Evolutionary conservation across 2,888 invertebrate genomes (phyloP).

Genomic region (Conus canariensis): DNA sequence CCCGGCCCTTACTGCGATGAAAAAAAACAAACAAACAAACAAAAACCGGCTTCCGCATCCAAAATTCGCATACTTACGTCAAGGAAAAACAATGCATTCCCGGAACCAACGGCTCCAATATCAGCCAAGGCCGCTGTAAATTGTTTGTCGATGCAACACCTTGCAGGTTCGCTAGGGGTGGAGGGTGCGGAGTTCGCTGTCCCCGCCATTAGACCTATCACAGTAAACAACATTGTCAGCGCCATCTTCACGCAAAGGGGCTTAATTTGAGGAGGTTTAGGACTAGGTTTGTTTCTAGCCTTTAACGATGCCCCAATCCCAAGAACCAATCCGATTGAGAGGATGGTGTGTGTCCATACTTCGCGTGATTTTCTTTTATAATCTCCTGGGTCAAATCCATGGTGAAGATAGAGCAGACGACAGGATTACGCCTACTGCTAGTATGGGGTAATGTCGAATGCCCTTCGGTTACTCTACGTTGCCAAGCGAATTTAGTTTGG

Average conservation of each 20-base stretch:
- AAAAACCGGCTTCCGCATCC: too few relatives aligned
- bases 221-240: background rate
- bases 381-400: background rate
- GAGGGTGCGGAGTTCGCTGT: background rate
- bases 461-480: too few relatives aligned
- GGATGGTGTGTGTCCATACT: too few relatives aligned
- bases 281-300: too few relatives aligned
- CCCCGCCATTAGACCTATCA: background rate
- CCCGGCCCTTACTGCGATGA: too few relatives aligned
- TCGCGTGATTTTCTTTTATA: background rate
- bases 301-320: too few relatives aligned
- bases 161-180: background rate
- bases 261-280: too few relatives aligned
- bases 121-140: background rate
- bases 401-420: background rate
- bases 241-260: background rate
- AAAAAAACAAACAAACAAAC: too few relatives aligned
- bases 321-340: too few relatives aligned
- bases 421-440: background rate
- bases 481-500: too few relatives aligned
- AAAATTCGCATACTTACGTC: background rate
- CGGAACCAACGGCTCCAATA: background rate
- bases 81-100: background rate
- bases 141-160: background rate
- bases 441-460: too few relatives aligned